Evolutionary conservation across 2,113 vertebrate genomes (phyloP).

Genomic region (Artemisiospiza belli): DNA sequence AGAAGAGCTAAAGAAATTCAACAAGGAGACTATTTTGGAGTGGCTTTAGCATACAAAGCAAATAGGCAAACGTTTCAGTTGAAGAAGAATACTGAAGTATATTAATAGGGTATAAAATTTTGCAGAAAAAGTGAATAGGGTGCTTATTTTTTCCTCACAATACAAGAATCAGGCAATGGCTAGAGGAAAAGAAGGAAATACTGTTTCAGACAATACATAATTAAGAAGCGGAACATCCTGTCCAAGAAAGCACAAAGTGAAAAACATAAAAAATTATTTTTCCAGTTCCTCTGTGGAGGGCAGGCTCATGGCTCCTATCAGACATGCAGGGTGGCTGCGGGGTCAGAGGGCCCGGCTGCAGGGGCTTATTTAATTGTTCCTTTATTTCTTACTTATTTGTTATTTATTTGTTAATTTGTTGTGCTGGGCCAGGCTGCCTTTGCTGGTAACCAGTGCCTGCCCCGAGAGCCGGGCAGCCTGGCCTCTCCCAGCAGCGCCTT

Average conservation of each 20-base stretch:
- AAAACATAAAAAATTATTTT: neutral
- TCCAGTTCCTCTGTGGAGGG: neutral
- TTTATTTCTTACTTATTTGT: too few relatives aligned
- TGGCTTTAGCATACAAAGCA: neutral
- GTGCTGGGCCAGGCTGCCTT: too few relatives aligned
- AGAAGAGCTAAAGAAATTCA: neutral
- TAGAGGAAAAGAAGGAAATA: neutral
- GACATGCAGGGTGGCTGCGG: neutral
- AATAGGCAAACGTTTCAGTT: neutral
- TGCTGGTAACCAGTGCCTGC: too few relatives aligned
- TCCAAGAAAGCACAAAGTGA: neutral
- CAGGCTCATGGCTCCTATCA: neutral
- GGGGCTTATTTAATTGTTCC: neutral
- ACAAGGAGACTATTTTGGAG: neutral
- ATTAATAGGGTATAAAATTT: neutral
- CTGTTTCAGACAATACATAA: neutral
- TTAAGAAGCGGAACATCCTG: neutral
- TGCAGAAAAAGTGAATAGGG: neutral
- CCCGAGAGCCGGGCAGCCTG: too few relatives aligned
- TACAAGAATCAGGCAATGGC: neutral
- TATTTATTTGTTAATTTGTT: too few relatives aligned
- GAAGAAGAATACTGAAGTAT: neutral
- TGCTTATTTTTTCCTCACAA: neutral
- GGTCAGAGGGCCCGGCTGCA: too few relatives aligned
- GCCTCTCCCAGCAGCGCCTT: neutral